Evolutionary conservation across 2,888 invertebrate species (phyloP), one percentile per base, ranked within the genome.

Genomic region (Globia sparganii): DNA sequence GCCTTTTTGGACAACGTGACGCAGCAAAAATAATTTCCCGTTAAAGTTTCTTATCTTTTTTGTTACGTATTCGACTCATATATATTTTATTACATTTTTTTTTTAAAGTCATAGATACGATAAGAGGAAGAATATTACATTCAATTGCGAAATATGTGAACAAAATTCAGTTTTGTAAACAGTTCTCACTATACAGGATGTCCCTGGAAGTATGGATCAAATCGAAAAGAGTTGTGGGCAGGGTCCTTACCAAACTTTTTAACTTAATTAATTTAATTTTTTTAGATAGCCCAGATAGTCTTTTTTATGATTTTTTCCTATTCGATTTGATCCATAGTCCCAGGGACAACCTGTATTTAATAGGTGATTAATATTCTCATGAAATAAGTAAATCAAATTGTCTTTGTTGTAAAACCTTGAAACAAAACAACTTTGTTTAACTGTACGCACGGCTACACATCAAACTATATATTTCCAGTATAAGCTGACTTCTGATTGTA

Each of bases 31-130:
- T 37, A 18, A 15, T 25, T 18, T 58, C 18, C 53, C 21, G 53
- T 56, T 78, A 75, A 15, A 13, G n/a, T 74, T 58, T 79, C 31
- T 75, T 78, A 76, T 76, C 69, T 28, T 37, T 78, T 9, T 56
- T 2, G 31, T 56, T 21, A 62, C 49, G 40, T 31, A 61, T 49
- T 62, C 15, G n/a, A 62, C 49, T n/a, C n/a, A n/a, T n/a, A 40
- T 18, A 61, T 34, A 34, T n/a, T n/a, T 61, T 61, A 34, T 61
- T n/a, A 68, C 21, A 34, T 34, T 4, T 66, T 46, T 46, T 28
- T 28, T 43, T 28, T 28, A 13, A 4, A 13, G 11, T 11, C 28
- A 5, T 66, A 25, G 11, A 21, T 61, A 21, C 21, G 31, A 61
- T 61, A 61, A 59, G 21, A 18, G 18, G 58, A 9, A 11, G n/a